Evolutionary conservation across 2,113 vertebrate species (phyloP).

Genomic region (Podarcis cretensis): DNA sequence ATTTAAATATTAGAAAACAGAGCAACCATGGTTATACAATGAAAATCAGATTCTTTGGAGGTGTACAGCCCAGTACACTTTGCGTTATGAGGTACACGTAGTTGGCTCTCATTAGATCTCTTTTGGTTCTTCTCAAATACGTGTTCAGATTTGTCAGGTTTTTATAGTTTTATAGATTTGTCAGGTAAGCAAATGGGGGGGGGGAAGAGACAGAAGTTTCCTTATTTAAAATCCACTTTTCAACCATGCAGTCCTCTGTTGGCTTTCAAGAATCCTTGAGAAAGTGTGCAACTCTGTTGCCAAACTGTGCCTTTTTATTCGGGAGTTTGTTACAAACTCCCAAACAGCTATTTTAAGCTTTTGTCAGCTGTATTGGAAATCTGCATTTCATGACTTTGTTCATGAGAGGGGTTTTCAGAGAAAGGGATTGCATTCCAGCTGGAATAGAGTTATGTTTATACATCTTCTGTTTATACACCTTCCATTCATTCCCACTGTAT

Average conservation of each 20-base stretch:
- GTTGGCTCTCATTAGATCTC: background rate
- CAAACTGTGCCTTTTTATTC: background rate
- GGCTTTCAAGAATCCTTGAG: background rate
- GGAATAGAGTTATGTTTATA: slow-evolving; percentile 50
- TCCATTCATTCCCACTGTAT: background rate
- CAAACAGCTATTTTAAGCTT: background rate
- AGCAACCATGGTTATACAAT: background rate
- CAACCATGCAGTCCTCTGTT: background rate
- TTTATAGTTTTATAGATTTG: slow-evolving; percentile 3
- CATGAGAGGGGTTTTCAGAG: slow-evolving; percentile 13
- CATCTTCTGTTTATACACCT: slow-evolving; percentile 48
- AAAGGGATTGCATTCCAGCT: slow-evolving; percentile 30
- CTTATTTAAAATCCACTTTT: background rate
- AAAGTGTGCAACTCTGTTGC: background rate
- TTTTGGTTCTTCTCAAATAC: slow-evolving; percentile 1
- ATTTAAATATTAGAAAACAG: background rate
- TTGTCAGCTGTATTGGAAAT: background rate
- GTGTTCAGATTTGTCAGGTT: background rate
- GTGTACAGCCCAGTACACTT: background rate
- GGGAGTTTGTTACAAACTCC: background rate
- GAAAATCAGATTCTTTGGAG: background rate
- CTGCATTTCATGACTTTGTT: background rate
- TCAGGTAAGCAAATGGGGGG: background rate
- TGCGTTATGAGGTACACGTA: background rate
- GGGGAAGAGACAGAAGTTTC: background rate